phyloP scores from a whole-genome alignment of 2,797 vertebrate genomes.

The Gadopsis bispinosus region DNA sequence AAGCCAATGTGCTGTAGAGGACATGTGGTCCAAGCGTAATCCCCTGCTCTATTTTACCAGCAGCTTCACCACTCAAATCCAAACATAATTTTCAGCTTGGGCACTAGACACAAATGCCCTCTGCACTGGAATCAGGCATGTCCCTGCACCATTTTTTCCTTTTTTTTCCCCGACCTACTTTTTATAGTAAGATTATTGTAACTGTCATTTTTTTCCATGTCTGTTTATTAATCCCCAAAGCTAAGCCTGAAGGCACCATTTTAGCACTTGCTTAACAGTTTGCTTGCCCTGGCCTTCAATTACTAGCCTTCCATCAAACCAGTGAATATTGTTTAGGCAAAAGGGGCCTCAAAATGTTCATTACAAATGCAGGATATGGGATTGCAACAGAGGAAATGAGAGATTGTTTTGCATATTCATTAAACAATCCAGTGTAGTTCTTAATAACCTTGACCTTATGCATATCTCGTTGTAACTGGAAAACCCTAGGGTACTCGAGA shows the following conservation, averaged over 20 bases:
- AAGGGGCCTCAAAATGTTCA: constrained; percentile 50
- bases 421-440: constrained; percentile 51
- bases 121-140: constrained; percentile 78
- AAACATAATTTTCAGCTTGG: constrained; percentile 80
- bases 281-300: constrained; percentile 73
- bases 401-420: constrained; percentile 65
- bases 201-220: constrained; percentile 85
- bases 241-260: constrained; percentile 81
- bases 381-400: constrained; percentile 28
- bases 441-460: constrained; percentile 75
- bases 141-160: constrained; percentile 66
- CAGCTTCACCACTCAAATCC: constrained; percentile 80
- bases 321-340: constrained; percentile 37
- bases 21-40: constrained; percentile 83
- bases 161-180: constrained; percentile 83
- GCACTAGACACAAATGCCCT: constrained; percentile 81
- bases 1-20: constrained; percentile 74
- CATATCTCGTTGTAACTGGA: constrained; percentile 46
- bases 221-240: constrained; percentile 87
- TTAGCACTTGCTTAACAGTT: constrained; percentile 82
- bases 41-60: constrained; percentile 83
- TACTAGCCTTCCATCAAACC: constrained; percentile 70
- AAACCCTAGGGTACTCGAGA: constrained; percentile 57
- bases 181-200: constrained; percentile 86
- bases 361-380: constrained; percentile 47